Base-by-base conservation (phyloP, 2,113 vertebrate genomes). In the Chaetura pelagica region DNA sequence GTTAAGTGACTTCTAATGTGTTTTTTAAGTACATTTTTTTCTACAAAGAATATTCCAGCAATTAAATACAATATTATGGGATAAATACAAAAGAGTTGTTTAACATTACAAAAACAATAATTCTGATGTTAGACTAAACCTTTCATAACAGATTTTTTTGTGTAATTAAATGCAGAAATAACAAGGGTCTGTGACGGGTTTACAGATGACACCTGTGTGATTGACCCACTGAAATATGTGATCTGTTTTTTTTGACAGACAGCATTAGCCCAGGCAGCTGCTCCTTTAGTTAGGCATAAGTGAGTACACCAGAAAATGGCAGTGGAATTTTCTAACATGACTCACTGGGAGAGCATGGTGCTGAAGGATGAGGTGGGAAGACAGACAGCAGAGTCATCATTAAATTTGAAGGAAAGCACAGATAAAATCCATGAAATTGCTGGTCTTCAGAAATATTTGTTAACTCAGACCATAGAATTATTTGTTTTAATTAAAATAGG, bases 291-390 rank as follows among this genome's bases (percentile, higher is more conserved):
- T 68, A 73, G 55, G 57, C 29, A 38, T 57, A 88, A 88, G 93
- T 93, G 44, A 63, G 61, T 48, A 40, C 24, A 59, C 26, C 44
- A 85, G 58, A 64, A 54, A 84, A 48, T 30, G 73, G 40, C 82
- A 35, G 40, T 75, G 72, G 75, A 78, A 80, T 93, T 89, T 93
- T 89, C 80, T 86, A 89, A 78, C 93, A 67, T 90, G 52, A 92
- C 64, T 91, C 84, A 78, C 38, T 62, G 58, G 38, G 38, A 88
- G 35, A 75, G 34, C 23, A 91, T 82, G 15, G 27, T 89, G 68
- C 64, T 93, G 66, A 96, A 89, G 62, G 64, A 91, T 78, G 80
- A 88, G 84, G 73, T 84, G 2, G 35, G 76, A 94, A 92, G 72
- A 80, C n/a, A 80, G 79, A 79, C 83, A 86, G 78, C 66, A 87